Evolutionary conservation across 2,113 vertebrate species (phyloP), one percentile per base, ranked within the genome.

Genomic region (Gambusia holbrooki): DNA sequence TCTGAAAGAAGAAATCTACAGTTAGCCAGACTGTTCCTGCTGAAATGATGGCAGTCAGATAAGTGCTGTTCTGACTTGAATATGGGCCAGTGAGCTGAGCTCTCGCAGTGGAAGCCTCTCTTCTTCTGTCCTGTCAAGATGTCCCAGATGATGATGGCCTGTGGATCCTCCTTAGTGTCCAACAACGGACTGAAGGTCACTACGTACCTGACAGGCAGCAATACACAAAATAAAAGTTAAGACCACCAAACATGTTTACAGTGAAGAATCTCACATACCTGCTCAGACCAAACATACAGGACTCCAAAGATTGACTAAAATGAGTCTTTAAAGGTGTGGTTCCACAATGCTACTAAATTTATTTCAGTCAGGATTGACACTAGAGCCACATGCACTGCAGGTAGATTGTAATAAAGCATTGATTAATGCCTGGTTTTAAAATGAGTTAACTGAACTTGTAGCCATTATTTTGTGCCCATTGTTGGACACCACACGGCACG

Each of bases 91-190:
- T 99, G 98, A 64, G 98, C 97, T 4, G 98, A 99, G 81, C 97
- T 99, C 86, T 99, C 98, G 74, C 97, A 99, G 87, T 99, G 98
- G 87, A 99, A 99, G 9, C 98, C 98, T 94, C 98, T 94, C 89
- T 97, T 99, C 94, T 99, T 99, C 83, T 98, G 97, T 70, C 98
- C 98, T 0, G 97, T 99, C 45, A 99, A 94, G 79, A 97, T 97
- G 92, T 99, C 98, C 98, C 98, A 99, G 88, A 99, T 98, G 86
- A 99, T 98, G 90, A 99, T 99, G 63, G 97, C 98, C 90, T 99
- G 98, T 58, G 98, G 98, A 76, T 99, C 98, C 71, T 99, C 98
- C 86, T 98, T 97, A 0, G 96, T 98, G 93, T 99, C 98, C 96
- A 98, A 96, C 64, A 98, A 92, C 17, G 97, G 98, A 88, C 98